A percentile compares a stretch with the other conserved stretches of the same genome.
Conservation (phyloP, 1,140 invertebrate genomes). For the Trichomalopsis sarcophagae region DNA sequence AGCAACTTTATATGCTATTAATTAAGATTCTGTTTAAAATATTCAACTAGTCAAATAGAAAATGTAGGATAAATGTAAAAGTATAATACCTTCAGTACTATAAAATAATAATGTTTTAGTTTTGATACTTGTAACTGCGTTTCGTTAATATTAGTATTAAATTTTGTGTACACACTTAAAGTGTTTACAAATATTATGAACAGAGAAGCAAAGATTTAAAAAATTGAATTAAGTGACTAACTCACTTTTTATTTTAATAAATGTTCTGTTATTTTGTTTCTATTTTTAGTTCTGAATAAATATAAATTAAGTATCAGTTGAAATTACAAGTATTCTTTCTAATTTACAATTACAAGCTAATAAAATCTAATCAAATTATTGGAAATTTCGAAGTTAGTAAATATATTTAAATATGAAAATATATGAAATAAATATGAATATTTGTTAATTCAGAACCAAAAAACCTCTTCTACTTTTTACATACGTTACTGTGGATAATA, state of each 20-base stretch:
- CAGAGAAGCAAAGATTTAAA: neutral
- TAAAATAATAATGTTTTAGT: neutral
- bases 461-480: slow-evolving; percentile 1
- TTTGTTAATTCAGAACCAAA: neutral
- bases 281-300: neutral
- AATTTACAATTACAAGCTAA: neutral
- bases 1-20: neutral
- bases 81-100: slow-evolving; percentile 14
- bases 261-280: neutral
- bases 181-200: neutral
- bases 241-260: slow-evolving; percentile 1
- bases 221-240: slow-evolving; percentile 6
- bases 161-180: neutral
- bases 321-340: neutral
- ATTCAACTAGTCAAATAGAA: neutral
- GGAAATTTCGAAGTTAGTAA: neutral
- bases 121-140: no score
- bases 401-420: neutral
- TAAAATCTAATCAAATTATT: neutral
- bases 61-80: slow-evolving; percentile 11
- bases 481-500: neutral
- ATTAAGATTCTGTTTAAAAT: neutral
- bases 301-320: neutral
- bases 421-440: neutral
- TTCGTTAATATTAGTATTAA: no score